These are phyloP conservation scores for Wiebesia pumilae DNA, from an alignment of 1,140 invertebrate species.

Conservation along the genomic window DNA sequence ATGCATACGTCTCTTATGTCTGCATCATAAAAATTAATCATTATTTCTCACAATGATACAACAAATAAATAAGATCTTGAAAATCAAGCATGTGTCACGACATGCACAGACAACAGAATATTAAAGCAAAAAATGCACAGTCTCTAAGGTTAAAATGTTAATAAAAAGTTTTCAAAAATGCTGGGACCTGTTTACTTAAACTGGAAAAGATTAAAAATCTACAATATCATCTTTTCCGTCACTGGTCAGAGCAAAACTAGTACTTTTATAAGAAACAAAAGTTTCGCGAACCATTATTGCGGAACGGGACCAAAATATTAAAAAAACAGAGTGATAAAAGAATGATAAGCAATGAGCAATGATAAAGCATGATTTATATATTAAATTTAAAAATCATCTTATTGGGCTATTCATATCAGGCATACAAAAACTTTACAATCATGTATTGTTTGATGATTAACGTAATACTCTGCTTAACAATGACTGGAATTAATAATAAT, in stretches of 20 bases:
- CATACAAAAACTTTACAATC: too few relatives aligned
- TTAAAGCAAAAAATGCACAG: not conserved
- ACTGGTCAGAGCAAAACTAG: slow-evolving; percentile 56
- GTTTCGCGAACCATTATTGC: slow-evolving; percentile 67
- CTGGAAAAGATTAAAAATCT: slow-evolving; percentile 9
- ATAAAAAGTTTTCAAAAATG: slow-evolving; percentile 50
- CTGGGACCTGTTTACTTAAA: slow-evolving; percentile 63
- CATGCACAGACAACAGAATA: not conserved
- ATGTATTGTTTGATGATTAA: too few relatives aligned
- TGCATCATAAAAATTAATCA: not conserved
- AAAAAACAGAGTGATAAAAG: slow-evolving; percentile 50
- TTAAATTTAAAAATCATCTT: slow-evolving; percentile 1
- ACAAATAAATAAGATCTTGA: not conserved
- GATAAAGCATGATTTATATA: not conserved
- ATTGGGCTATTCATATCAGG: not conserved
- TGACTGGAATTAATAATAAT: too few relatives aligned
- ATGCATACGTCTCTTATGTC: not conserved
- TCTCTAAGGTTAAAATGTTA: not conserved
- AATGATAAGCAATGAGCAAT: not conserved
- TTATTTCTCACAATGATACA: not conserved
- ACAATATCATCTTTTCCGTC: slow-evolving; percentile 62
- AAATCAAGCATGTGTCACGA: not conserved
- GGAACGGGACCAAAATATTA: slow-evolving; percentile 73
- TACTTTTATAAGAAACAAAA: slow-evolving; percentile 62
- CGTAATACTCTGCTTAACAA: too few relatives aligned